Conservation (phyloP, 92 coral and sea anemone species). For the Umimayanthus kanabou region DNA sequence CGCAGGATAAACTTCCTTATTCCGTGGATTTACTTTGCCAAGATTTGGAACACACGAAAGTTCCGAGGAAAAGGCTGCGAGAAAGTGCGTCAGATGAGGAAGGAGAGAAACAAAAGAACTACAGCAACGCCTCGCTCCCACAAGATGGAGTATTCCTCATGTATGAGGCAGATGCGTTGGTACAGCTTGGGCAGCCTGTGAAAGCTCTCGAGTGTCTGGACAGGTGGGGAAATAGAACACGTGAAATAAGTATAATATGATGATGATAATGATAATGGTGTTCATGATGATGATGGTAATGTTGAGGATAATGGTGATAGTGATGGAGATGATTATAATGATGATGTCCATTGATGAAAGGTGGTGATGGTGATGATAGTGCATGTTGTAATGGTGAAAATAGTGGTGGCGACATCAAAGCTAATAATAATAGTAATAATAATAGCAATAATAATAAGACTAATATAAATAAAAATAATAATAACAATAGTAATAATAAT, state of each 20-base stretch:
- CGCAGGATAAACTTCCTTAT: too few species aligned
- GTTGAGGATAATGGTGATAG: not conserved
- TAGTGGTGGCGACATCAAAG: not conserved
- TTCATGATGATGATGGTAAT: not conserved
- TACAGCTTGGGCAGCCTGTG: slow-evolving; percentile 59
- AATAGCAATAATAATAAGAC: not conserved
- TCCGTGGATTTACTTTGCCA: not conserved
- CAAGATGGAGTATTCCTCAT: slow-evolving; percentile 39
- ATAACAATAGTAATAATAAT: not conserved
- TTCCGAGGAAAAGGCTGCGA: slow-evolving; percentile 30
- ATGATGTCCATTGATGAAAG: not conserved
- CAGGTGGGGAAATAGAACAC: slow-evolving; percentile 46
- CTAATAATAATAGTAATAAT: not conserved
- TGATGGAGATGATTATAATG: not conserved
- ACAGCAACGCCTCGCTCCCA: not conserved
- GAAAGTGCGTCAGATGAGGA: slow-evolving; percentile 9
- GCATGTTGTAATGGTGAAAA: not conserved
- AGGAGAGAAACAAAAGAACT: not conserved
- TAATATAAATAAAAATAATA: too few species aligned
- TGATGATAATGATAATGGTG: not conserved
- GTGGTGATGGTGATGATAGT: not conserved
- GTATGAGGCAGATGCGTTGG: slow-evolving; percentile 66
- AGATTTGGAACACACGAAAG: not conserved
- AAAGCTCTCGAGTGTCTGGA: slow-evolving; percentile 66
- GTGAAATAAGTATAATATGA: not conserved